Base-by-base conservation (phyloP, 2,113 vertebrate species). In the Rhinoptilus africanus region DNA sequence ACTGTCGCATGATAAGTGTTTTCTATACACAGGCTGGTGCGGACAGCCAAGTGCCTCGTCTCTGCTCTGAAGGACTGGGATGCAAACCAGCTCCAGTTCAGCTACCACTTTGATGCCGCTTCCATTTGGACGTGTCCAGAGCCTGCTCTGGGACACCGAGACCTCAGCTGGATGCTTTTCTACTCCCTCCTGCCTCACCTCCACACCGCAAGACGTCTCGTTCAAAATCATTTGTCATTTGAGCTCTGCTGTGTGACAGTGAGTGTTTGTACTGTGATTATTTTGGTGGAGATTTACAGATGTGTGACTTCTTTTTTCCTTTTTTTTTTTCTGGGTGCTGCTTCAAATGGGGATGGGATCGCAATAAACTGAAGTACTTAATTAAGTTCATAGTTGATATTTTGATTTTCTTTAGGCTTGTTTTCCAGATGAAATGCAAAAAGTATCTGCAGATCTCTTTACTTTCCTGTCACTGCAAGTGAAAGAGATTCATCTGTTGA, bases 171-270 rank as follows among this genome's bases (percentile, higher is more conserved):
- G 81, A 89, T 91, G 92, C 50, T 89, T 27, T 91, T 73, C 66
- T 91, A 4, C 57, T 92, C 30, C 22, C 47, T 73, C 23, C 60
- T 47, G 7, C 28, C 35, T 78, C 82, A 57, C 22, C 10, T 84
- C 64, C 50, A 45, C 43, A 48, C 59, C 17, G 85, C 60, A 64
- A 67, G 73, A 30, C 32, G 64, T 28, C 66, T 56, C 27, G 84
- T 84, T 69, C 60, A 48, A 81, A 95, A 53, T 72, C 7, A 10
- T 43, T 82, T 82, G 75, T 51, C 18, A 3, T 83, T 83, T 79
- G 69, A 91, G 56, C 80, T 94, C 89, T 93, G 48, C 89, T 66
- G 69, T 48, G 66, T 66, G 86, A 95, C 80, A 81, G 93, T 96
- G 88, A 97, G 94, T 97, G 69, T 56, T 75, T 56, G 35, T 39